phyloP scores from a whole-genome alignment of 2,113 vertebrate genomes.

The Rhagologus leucostigma region DNA sequence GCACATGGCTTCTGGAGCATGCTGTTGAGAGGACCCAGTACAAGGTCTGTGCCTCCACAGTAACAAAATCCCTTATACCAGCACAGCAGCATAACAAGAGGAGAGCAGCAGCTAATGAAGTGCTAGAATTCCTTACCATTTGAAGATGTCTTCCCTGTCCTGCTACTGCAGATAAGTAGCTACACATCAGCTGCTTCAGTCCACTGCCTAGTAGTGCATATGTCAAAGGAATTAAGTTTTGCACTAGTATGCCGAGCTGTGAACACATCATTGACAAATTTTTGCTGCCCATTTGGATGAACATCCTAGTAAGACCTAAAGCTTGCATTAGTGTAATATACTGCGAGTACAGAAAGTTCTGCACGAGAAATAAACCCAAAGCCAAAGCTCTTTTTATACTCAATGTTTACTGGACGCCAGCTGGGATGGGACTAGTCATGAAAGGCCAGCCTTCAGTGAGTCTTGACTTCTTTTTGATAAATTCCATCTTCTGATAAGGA shows the following conservation, averaged over 20 bases:
- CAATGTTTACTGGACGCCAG: background rate
- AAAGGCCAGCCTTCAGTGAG: background rate
- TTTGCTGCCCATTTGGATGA: background rate
- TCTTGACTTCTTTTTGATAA: background rate
- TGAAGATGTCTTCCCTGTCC: background rate
- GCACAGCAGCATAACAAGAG: background rate
- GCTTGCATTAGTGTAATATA: background rate
- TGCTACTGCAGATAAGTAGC: background rate
- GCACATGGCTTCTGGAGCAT: background rate
- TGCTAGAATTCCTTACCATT: background rate
- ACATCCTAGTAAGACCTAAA: background rate
- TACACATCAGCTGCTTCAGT: background rate
- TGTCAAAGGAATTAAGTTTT: background rate
- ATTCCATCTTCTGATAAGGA: background rate
- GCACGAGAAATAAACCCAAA: background rate
- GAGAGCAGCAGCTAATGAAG: background rate
- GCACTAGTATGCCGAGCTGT: background rate
- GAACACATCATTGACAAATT: background rate
- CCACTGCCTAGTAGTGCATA: background rate
- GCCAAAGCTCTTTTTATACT: background rate
- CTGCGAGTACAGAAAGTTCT: background rate
- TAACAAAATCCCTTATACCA: background rate
- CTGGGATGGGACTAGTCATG: background rate
- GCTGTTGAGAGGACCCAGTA: background rate
- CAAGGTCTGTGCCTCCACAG: background rate